A percentile compares a stretch with the other conserved stretches of the same genome.
Conservation (phyloP, 2,888 invertebrate species). For the Rugalucina vietnamica region DNA sequence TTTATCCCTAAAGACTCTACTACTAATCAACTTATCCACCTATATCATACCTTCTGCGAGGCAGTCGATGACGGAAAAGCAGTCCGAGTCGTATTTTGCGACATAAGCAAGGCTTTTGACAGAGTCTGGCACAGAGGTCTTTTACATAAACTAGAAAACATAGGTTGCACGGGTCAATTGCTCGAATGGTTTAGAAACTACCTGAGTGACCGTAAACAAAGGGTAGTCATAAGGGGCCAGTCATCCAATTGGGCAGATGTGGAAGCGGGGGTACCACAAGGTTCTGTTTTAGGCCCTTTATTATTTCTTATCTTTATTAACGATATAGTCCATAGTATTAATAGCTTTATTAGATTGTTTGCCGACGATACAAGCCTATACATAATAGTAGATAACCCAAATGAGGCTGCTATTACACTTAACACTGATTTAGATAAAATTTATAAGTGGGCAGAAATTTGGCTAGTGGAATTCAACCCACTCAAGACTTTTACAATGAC, state of each 20-base stretch:
- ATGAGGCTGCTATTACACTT: not conserved
- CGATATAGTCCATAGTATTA: not conserved
- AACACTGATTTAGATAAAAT: not conserved
- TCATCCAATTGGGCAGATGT: not conserved
- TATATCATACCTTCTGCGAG: not conserved
- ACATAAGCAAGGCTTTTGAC: not conserved
- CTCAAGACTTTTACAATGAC: not conserved
- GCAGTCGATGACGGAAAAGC: not conserved
- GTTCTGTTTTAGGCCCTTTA: not conserved
- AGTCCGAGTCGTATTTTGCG: not conserved
- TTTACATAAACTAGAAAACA: not conserved
- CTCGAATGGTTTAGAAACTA: not conserved
- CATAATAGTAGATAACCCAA: not conserved
- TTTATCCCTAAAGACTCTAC: not conserved
- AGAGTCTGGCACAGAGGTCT: not conserved
- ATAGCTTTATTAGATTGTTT: not conserved
- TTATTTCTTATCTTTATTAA: not conserved
- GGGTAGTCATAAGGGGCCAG: not conserved
- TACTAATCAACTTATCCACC: not conserved
- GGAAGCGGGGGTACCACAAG: not conserved
- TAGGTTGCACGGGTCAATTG: not conserved
- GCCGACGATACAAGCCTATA: constrained; percentile 8
- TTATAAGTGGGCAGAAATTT: not conserved
- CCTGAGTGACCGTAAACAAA: not conserved
- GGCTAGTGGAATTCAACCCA: not conserved